These are phyloP conservation scores for Platysternon megacephalum DNA, from an alignment of 2,113 vertebrate species.

Conservation along the genomic window DNA sequence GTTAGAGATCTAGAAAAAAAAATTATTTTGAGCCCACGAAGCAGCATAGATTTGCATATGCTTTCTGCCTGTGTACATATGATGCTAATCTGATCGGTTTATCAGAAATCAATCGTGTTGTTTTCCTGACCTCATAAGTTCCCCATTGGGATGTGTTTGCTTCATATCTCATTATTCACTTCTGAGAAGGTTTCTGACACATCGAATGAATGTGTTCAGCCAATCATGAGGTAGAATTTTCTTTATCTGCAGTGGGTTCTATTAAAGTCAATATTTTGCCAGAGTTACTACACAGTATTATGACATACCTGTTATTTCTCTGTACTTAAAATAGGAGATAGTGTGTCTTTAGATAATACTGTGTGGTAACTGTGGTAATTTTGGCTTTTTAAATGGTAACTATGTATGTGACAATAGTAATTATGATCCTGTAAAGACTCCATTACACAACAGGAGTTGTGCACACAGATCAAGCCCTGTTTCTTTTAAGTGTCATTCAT, in stretches of 20 bases:
- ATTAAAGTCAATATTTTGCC: background rate
- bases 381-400: background rate
- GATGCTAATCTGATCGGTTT: fast-evolving
- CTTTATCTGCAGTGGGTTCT: background rate
- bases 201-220: background rate
- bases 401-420: background rate
- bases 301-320: background rate
- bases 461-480: background rate
- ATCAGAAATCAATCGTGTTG: background rate
- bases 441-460: fast-evolving
- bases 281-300: background rate
- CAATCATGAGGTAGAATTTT: background rate
- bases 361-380: background rate
- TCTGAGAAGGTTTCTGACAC: background rate
- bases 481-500: background rate
- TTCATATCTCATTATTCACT: background rate
- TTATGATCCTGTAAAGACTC: background rate
- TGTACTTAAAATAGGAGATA: background rate
- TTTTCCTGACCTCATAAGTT: background rate
- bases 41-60: fast-evolving
- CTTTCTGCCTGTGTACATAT: fast-evolving
- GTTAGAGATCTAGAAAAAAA: fast-evolving
- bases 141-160: background rate
- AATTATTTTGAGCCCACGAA: fast-evolving
- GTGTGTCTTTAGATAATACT: background rate